These are phyloP conservation scores for Lepidocyrtinus sp. DNA, from an alignment of 2,888 invertebrate species.

Conservation along the genomic window DNA sequence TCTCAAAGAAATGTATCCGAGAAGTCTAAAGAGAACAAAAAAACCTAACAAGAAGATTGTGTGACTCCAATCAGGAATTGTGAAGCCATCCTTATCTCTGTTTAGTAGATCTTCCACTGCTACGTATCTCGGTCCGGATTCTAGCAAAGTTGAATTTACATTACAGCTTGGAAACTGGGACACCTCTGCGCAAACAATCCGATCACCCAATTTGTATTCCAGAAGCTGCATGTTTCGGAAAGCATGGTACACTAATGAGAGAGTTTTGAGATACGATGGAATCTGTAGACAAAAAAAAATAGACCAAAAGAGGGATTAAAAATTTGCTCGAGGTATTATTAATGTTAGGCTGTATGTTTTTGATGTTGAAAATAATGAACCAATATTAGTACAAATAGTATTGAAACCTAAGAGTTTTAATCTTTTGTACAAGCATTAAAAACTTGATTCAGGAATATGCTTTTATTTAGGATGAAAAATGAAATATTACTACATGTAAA, in stretches of 20 bases:
- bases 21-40: slow-evolving; percentile 80
- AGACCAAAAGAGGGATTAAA: too few species aligned
- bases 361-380: too few species aligned
- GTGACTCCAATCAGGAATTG: slow-evolving; percentile 81
- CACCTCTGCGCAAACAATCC: slow-evolving; percentile 77
- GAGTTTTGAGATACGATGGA: slow-evolving; percentile 67
- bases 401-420: too few species aligned
- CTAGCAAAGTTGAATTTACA: slow-evolving; percentile 69
- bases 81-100: slow-evolving; percentile 77
- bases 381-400: too few species aligned
- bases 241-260: slow-evolving; percentile 81
- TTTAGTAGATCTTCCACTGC: slow-evolving; percentile 80
- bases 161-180: slow-evolving; percentile 76
- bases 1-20: slow-evolving; percentile 82
- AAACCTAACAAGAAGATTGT: slow-evolving; percentile 81
- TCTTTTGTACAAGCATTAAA: too few species aligned
- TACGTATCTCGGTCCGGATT: slow-evolving; percentile 74
- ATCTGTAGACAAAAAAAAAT: slow-evolving; percentile 56
- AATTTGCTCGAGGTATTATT: too few species aligned
- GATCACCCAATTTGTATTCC: slow-evolving; percentile 81
- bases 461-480: too few species aligned
- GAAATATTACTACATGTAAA: too few species aligned
- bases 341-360: too few species aligned
- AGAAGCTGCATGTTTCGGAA: slow-evolving; percentile 87
- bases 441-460: too few species aligned